phyloP scores from a whole-genome alignment of 2,888 invertebrate genomes.

The Pterostichus madidus region DNA sequence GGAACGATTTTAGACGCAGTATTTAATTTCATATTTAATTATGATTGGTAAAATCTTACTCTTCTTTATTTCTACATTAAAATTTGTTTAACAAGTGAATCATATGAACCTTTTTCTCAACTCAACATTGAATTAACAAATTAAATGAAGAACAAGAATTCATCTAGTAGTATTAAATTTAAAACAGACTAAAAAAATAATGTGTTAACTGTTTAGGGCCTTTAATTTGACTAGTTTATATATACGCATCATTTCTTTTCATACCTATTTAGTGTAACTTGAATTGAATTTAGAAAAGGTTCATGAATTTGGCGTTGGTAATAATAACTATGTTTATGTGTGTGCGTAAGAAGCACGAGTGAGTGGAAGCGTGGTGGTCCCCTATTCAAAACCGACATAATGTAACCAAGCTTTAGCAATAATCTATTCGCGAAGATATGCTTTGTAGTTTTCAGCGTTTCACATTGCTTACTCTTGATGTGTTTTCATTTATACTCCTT shows the following conservation, averaged over 20 bases:
- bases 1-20: slow-evolving; percentile 35
- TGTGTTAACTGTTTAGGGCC: too few species aligned
- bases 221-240: too few species aligned
- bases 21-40: slow-evolving; percentile 10
- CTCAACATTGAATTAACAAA: too few species aligned
- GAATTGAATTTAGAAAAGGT: background rate
- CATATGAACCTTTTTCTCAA: background rate
- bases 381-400: slow-evolving; percentile 65
- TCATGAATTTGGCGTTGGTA: slow-evolving; percentile 48
- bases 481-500: slow-evolving; percentile 37
- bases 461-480: slow-evolving; percentile 49
- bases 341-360: slow-evolving; percentile 62
- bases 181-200: too few species aligned
- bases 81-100: slow-evolving; percentile 44
- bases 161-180: too few species aligned
- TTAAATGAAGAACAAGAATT: too few species aligned
- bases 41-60: background rate
- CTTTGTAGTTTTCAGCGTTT: slow-evolving; percentile 52
- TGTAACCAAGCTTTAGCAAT: slow-evolving; percentile 60
- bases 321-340: slow-evolving; percentile 40
- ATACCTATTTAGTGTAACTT: too few species aligned
- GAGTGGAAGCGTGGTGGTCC: slow-evolving; percentile 66
- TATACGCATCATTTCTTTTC: too few species aligned
- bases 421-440: slow-evolving; percentile 64
- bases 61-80: background rate